Base-by-base conservation (phyloP, 2,113 vertebrate species). In the Toxostoma redivivum region DNA sequence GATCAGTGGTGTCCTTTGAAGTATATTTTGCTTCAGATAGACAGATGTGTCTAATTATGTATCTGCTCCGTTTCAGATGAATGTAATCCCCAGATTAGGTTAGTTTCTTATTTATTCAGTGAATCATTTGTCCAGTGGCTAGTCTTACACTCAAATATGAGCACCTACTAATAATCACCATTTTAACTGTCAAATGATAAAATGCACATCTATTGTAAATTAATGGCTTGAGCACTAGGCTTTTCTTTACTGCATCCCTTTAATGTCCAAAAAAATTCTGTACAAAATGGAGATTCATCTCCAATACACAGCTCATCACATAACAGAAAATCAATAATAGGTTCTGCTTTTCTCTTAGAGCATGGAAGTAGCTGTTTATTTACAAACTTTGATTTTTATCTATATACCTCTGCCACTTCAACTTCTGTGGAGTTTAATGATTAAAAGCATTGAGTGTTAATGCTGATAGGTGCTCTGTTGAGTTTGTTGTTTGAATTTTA, bases 11-110 rank as follows among this genome's bases (percentile, higher is more conserved):
- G 17, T 71, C 69, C 70, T 95, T 90, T 91, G 71, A 88, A 90
- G 85, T 94, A 2, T 31, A 18, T 89, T 94, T 95, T 94, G 27
- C 69, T 85, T 87, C 73, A 76, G 73, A 78, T 67, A 71, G 86
- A 45, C 83, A 94, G 77, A 84, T 92, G 57, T 20, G 22, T 87
- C 94, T 86, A 78, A 94, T 88, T 91, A n/a, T 37, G 28, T 65
- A 45, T 89, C 77, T 72, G 48, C 87, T 81, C 44, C 53, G 12
- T 89, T 94, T 86, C 83, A 91, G 77, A 72, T 91, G n/a, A 86
- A 67, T 81, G 24, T 84, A 62, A 91, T 51, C 47, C 57, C 48
- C 57, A 81, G 60, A 51, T 77, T 94, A 71, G 77, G 61, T 71
- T 94, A 57, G 57, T 67, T 89, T 85, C 19, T 87, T 80, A 24